Evolutionary conservation across 30 jellyfish, hydroid and myxozoan species (phyloP).

Genomic region (Cassiopea andromeda): DNA sequence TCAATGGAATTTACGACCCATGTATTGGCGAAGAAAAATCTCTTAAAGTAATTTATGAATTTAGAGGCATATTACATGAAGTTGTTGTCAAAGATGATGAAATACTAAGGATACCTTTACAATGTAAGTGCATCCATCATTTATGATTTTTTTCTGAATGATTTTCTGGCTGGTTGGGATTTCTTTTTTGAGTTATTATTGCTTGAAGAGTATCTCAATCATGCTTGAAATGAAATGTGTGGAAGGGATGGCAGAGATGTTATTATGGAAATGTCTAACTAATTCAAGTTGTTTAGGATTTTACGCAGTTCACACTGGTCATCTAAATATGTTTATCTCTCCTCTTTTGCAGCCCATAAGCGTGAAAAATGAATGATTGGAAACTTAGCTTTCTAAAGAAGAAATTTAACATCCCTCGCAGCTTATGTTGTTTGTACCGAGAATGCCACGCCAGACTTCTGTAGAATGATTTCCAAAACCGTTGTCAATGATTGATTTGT

Average conservation of each 20-base stretch:
- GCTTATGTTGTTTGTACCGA: not conserved
- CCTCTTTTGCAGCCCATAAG: conserved; percentile 22
- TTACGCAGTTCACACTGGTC: too few species aligned
- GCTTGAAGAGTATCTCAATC: too few species aligned
- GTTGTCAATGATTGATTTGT: not conserved
- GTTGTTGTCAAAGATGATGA: conserved; percentile 79
- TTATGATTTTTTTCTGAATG: not conserved
- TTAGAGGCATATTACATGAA: conserved; percentile 92
- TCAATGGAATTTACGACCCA: conserved; percentile 96
- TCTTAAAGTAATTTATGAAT: conserved; percentile 80
- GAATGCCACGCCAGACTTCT: not conserved
- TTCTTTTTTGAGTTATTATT: too few species aligned
- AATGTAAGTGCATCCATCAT: conserved; percentile 69
- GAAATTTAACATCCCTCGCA: not conserved
- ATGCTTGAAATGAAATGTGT: too few species aligned
- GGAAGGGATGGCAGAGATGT: too few species aligned
- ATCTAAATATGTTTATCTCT: not conserved
- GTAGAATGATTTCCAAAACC: not conserved
- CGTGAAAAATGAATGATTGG: conserved; percentile 8
- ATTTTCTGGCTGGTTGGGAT: too few species aligned
- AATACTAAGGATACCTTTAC: conserved; percentile 81
- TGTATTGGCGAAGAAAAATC: conserved; percentile 92
- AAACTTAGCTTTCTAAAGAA: not conserved
- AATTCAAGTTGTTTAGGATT: too few species aligned
- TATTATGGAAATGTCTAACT: too few species aligned